Conservation (phyloP, 2,797 vertebrate species). For the Heterohyrax brucei region DNA sequence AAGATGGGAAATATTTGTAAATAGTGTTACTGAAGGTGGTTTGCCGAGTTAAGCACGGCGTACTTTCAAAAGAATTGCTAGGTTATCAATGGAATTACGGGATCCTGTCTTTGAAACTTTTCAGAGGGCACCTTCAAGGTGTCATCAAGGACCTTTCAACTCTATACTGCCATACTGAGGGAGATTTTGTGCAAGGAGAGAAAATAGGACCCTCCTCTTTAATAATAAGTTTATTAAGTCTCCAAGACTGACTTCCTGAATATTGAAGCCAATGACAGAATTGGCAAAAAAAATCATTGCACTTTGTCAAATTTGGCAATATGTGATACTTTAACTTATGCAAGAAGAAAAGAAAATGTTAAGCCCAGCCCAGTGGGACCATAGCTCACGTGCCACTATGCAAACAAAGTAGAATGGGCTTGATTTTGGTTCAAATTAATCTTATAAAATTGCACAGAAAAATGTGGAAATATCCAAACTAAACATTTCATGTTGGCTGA, state of each 20-base stretch:
- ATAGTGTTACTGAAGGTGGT: slow-evolving; percentile 13
- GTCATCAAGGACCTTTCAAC: background rate
- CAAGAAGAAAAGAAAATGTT: slow-evolving; percentile 89
- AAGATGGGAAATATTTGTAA: slow-evolving; percentile 74
- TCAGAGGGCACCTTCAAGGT: background rate
- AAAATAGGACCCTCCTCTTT: slow-evolving; percentile 44
- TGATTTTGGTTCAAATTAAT: slow-evolving; percentile 89
- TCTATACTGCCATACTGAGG: background rate
- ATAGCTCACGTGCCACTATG: slow-evolving; percentile 73
- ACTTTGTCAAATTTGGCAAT: slow-evolving; percentile 86
- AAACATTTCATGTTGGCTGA: slow-evolving; percentile 86
- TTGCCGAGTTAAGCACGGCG: background rate
- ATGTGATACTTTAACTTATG: slow-evolving; percentile 86
- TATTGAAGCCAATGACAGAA: slow-evolving; percentile 79
- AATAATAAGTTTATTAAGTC: slow-evolving; percentile 74
- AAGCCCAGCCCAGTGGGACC: slow-evolving; percentile 78
- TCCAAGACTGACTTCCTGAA: slow-evolving; percentile 86
- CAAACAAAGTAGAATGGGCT: slow-evolving; percentile 86
- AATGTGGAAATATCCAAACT: slow-evolving; percentile 86
- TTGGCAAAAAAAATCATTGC: slow-evolving; percentile 83
- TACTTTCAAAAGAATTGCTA: slow-evolving; percentile 44
- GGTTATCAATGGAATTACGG: background rate
- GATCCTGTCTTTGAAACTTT: slow-evolving; percentile 38
- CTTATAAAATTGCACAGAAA: slow-evolving; percentile 87
- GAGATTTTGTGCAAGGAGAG: slow-evolving; percentile 52